Base-by-base conservation (phyloP, 2,888 invertebrate species). In the Carterocephalus palaemon region DNA sequence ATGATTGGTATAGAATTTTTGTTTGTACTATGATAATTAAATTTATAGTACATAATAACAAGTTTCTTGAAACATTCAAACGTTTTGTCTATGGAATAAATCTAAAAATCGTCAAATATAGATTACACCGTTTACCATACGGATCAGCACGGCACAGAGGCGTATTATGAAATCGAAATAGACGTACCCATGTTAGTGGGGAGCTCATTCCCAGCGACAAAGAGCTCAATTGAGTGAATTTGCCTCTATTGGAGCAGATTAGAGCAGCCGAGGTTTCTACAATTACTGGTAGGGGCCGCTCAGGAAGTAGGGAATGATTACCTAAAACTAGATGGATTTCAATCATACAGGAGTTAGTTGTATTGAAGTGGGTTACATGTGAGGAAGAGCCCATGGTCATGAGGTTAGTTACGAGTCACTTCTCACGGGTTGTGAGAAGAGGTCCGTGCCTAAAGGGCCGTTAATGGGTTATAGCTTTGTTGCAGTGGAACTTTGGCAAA, bases 211-310 rank as follows among this genome's bases (percentile, higher is more conserved):
- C 64, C 64, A 62, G 52, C 57, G 51, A 62, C 43, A 45, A 69
- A 69, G 74, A 57, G 61, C 54, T 61, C 82, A 84, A 85, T 84
- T 79, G 81, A 75, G 61, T 67, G 67, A 79, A 79, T 79, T 78
- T 70, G 72, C 62, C 45, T 79, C 75, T 69, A 83, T 84, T 85
- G 83, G 70, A 56, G 57, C 62, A 75, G 81, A 77, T 81, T 81
- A 78, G 64, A 70, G 54, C 57, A 54, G 53, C 74, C 52, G 62
- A 62, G 63, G 63, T 60, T 63, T 59, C 52, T 57, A 61, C 62
- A 60, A 60, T 62, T 61, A 60, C 53, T 37, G 45, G 47, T 48
- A 52, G 60, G 59, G 61, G 57, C 60, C 59, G 46, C 47, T 49
- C 50, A 49, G 57, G 56, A 58, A 48, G 50, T 31, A 34, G 50